Conservation (phyloP, 1,140 invertebrate species). For the Calosoma granatense region DNA sequence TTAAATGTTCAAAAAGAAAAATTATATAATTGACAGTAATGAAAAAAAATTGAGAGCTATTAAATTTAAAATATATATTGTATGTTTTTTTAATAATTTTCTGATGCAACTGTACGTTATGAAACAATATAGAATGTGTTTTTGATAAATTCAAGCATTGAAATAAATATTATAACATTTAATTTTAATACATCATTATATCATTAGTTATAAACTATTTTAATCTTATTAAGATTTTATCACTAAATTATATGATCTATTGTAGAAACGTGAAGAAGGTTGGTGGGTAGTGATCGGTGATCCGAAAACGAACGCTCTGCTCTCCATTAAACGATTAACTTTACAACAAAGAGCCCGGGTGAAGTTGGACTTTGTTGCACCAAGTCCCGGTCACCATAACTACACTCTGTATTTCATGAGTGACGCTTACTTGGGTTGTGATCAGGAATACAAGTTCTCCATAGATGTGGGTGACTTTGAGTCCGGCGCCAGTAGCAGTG, state of each 20-base stretch:
- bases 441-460: slow-evolving; percentile 85
- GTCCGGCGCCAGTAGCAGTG: slow-evolving; percentile 44
- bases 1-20: too few species aligned
- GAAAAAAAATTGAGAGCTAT: too few species aligned
- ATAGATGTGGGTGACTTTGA: slow-evolving; percentile 62
- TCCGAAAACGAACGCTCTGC: slow-evolving; percentile 83
- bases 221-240: too few species aligned
- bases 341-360: slow-evolving; percentile 90
- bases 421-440: slow-evolving; percentile 96
- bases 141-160: too few species aligned
- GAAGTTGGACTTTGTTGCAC: slow-evolving; percentile 92
- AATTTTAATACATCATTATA: not conserved
- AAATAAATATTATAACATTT: slow-evolving; percentile 12
- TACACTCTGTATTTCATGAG: slow-evolving; percentile 99
- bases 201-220: not conserved
- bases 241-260: too few species aligned
- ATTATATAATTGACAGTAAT: too few species aligned
- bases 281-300: slow-evolving; percentile 99
- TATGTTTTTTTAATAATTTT: too few species aligned
- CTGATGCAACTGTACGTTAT: too few species aligned
- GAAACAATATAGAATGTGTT: too few species aligned
- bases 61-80: too few species aligned
- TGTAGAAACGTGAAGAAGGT: slow-evolving; percentile 92
- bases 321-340: slow-evolving; percentile 93
- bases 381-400: slow-evolving; percentile 69